Conservation (phyloP, 30 jellyfish, hydroid and myxozoan species). For the Chironex yamaguchii region DNA sequence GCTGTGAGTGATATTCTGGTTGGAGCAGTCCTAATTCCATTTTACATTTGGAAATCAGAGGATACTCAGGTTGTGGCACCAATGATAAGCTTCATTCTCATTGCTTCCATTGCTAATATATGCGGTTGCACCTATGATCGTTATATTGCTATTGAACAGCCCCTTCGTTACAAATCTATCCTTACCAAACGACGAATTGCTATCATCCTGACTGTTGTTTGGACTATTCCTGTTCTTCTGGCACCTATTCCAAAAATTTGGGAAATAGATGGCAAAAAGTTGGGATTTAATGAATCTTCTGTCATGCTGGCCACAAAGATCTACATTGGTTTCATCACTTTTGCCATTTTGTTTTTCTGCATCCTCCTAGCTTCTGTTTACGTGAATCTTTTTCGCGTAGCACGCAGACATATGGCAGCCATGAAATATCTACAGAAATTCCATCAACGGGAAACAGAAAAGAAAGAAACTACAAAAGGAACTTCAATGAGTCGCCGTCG, state of each 20-base stretch:
- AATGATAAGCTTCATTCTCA: constrained; percentile 27
- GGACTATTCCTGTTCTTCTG: constrained; percentile 59
- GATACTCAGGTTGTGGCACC: not conserved
- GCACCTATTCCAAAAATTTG: constrained; percentile 65
- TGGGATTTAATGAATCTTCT: not conserved
- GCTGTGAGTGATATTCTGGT: not conserved
- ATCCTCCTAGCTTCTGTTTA: constrained; percentile 28
- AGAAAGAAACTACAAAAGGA: not conserved
- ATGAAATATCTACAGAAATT: constrained; percentile 56
- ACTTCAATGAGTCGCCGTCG: constrained; percentile 44
- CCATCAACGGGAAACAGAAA: not conserved
- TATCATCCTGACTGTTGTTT: constrained; percentile 25
- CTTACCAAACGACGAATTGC: constrained; percentile 59
- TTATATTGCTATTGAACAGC: constrained; percentile 69
- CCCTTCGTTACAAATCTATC: constrained; percentile 68
- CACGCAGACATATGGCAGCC: constrained; percentile 74
- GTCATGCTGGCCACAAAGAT: not conserved
- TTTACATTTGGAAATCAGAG: not conserved
- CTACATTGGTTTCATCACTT: constrained; percentile 58
- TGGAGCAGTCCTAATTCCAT: not conserved
- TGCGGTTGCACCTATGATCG: constrained; percentile 81
- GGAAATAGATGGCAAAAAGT: constrained; percentile 12
- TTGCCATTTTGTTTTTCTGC: constrained; percentile 51
- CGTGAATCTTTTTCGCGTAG: constrained; percentile 52
- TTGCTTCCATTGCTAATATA: constrained; percentile 72